Base-by-base conservation (phyloP, 2,113 vertebrate species). In the Oreochromis spilurus region DNA sequence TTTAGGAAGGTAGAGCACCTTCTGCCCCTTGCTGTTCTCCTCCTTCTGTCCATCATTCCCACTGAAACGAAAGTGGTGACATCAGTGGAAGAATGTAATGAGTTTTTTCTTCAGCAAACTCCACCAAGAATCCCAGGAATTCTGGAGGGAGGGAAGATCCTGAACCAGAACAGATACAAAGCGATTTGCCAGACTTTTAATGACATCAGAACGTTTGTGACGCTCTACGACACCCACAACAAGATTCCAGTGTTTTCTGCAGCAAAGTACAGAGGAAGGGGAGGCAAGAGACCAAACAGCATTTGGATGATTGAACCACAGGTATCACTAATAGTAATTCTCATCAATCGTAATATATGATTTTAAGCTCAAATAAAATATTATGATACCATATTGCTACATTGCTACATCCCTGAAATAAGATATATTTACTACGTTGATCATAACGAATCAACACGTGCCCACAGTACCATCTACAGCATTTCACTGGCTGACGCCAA, bases 231-330 rank as follows among this genome's bases (percentile, higher is more conserved):
- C 84, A 90, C 13, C 1, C 0, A 0, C 0, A 85, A 83, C 81
- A 92, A 17, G 87, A 93, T 92, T 5, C 92, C 92, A 13, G 89
- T 92, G 50, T 93, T 92, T 86, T 93, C 92, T 58, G 91, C 87
- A 6, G 77, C 43, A 52, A 85, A 14, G 19, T 93, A 62, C 79
- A 60, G 26, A 29, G 29, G 29, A 38, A 9, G 36, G 36, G 36
- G 36, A 38, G 9, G 36, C 36, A 38, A 38, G 36, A 38, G 36
- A 38, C 36, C 36, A 38, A 38, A 38, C 36, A 38, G 36, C 36
- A 38, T 38, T 38, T 38, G 90, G 87, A 38, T 11, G 9, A 67
- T 53, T 36, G 90, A 92, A 26, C 83, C 85, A 40, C 70, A 92
- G 83, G 92, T 93, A 4, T 1, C 19, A 34, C 1, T 5, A 65